Conservation (phyloP, 2,113 vertebrate species). For the Opisthocomus hoazin region DNA sequence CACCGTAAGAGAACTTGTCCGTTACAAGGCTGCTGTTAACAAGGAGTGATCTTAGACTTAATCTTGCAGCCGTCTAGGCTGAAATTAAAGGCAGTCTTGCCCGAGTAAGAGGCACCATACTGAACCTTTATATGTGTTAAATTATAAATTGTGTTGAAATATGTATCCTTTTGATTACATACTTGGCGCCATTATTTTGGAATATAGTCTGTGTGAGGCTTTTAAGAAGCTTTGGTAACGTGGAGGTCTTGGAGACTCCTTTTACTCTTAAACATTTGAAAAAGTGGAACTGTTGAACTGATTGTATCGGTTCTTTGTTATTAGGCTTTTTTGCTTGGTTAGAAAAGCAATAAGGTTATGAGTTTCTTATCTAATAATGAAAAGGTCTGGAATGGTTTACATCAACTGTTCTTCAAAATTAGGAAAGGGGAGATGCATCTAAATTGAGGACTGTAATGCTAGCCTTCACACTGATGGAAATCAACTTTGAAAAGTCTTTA, state of each 20-base stretch:
- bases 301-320: not conserved
- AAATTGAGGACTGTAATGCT: not conserved
- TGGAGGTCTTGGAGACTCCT: not conserved
- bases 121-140: not conserved
- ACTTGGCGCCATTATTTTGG: not conserved
- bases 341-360: not conserved
- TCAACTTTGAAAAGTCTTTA: not conserved
- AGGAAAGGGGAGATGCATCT: not conserved
- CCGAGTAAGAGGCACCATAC: rapidly evolving
- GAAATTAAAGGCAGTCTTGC: not conserved
- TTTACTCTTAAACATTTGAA: not conserved
- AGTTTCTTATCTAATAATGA: not conserved
- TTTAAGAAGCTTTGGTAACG: not conserved
- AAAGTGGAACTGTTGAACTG: not conserved
- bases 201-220: not conserved
- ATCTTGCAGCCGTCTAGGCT: not conserved
- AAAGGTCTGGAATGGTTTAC: constrained; percentile 4
- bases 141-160: not conserved
- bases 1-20: not conserved
- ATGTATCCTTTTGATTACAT: not conserved
- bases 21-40: not conserved
- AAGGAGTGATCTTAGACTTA: not conserved
- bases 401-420: not conserved
- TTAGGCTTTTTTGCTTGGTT: not conserved
- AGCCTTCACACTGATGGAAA: not conserved